A percentile compares a stretch with the other conserved stretches of the same genome.
Evolutionary conservation across 37 sponge, comb jelly and placozoan species (phyloP).

Genomic region (Axinella damicornis): DNA sequence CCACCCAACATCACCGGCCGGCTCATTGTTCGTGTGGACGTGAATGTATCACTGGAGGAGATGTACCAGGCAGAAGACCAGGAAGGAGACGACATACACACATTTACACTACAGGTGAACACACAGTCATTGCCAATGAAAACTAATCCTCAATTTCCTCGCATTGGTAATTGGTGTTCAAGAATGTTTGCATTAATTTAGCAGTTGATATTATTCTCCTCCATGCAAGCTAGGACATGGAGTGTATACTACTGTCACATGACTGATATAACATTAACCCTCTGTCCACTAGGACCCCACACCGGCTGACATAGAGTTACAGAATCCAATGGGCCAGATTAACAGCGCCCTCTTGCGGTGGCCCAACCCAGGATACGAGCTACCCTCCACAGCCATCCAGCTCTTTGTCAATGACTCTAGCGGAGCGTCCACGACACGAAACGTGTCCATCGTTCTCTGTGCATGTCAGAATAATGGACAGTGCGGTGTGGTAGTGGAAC

Average conservation of each 20-base stretch:
- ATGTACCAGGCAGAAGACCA: conserved; percentile 6
- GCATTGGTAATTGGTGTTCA: no score
- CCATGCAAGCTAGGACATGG: no score
- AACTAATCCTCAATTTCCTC: no score
- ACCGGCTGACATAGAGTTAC: no score
- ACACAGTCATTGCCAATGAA: background rate
- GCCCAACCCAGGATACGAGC: no score
- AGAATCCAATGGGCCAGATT: no score
- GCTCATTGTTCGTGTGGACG: background rate
- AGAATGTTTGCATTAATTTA: no score
- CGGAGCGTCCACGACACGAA: background rate
- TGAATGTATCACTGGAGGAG: background rate
- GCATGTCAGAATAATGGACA: conserved; percentile 42
- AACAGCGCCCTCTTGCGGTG: no score
- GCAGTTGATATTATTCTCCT: no score
- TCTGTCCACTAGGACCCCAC: no score
- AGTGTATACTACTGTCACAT: no score
- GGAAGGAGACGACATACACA: no score
- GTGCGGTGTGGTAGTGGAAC: background rate
- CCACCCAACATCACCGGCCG: conserved; percentile 41
- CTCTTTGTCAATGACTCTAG: conserved; percentile 41
- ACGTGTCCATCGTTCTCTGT: conserved; percentile 53
- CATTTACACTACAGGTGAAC: conserved; percentile 23
- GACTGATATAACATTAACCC: background rate
- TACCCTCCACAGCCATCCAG: conserved; percentile 21